phyloP scores from a whole-genome alignment of 1,140 invertebrate species.

The Aphaenogaster ashmeadi region DNA sequence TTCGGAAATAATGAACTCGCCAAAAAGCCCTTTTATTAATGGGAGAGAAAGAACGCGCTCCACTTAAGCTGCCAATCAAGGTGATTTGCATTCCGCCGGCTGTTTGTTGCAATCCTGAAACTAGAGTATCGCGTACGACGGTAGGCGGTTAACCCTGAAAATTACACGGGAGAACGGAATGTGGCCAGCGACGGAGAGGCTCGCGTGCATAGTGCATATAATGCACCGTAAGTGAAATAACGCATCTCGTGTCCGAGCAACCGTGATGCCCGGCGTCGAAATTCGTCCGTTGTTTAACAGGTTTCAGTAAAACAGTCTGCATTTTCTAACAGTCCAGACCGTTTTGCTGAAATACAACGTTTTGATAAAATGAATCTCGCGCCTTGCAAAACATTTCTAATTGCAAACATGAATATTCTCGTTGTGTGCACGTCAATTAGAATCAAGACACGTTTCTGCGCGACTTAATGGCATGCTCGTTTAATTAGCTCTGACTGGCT shows the following conservation, averaged over 20 bases:
- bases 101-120: slow-evolving; percentile 65
- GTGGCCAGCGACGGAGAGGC: slow-evolving; percentile 51
- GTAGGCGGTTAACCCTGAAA: slow-evolving; percentile 75
- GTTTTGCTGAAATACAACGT: not conserved
- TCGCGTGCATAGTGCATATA: slow-evolving; percentile 51
- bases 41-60: slow-evolving; percentile 57
- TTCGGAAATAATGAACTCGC: not conserved
- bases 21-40: slow-evolving; percentile 29
- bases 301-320: not conserved
- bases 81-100: slow-evolving; percentile 72
- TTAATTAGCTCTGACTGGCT: slow-evolving; percentile 50
- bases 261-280: slow-evolving; percentile 16
- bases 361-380: not conserved
- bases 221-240: slow-evolving; percentile 60
- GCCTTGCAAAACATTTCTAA: not conserved
- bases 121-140: slow-evolving; percentile 62
- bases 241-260: slow-evolving; percentile 47
- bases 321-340: not conserved
- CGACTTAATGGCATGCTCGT: slow-evolving; percentile 39
- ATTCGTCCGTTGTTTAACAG: slow-evolving; percentile 4
- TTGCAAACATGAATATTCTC: not conserved
- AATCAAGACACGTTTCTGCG: slow-evolving; percentile 7
- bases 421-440: not conserved
- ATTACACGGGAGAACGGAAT: slow-evolving; percentile 73
- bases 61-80: slow-evolving; percentile 69